Evolutionary conservation across 2,888 invertebrate species (phyloP), one percentile per base, ranked within the genome.

Genomic region (Balanococcus diminutus): DNA sequence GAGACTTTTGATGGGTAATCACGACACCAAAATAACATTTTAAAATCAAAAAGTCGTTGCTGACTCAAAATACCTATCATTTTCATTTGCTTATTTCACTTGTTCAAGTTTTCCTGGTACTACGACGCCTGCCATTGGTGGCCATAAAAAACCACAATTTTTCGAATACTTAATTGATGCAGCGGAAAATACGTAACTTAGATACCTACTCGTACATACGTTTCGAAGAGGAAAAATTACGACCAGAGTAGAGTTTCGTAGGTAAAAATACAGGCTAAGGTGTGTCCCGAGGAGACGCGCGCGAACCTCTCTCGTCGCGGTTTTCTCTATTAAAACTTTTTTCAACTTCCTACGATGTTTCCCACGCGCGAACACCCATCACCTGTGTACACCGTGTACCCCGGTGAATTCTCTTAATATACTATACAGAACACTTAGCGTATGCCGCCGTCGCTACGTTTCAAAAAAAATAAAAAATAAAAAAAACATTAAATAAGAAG

Each of bases 361-460:
- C 75, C 75, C 75, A 75, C 75, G 75, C 75, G 75, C 75, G 32
- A 75, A 75, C 75, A 75, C 75, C 75, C 75, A 75, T 75, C 75
- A 32, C 31, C 61, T 25, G 25, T 28, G 61, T 67, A 51, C 51
- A 67, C 5, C 61, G 28, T 25, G 22, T 28, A 67, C 61, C 61
- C 28, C 25, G 9, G 19, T 56, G 4, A 28, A 25, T 67, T 67
- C n/a, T 67, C n/a, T 67, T 67, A n/a, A n/a, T n/a, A n/a, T n/a
- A n/a, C n/a, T n/a, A n/a, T n/a, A n/a, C n/a, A 67, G 61, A 67
- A 25, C 61, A 67, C 61, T 67, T 67, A 67, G 28, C 61, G 61
- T 67, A 25, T 14, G 46, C 11, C 14, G 46, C 16, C 46, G 11
- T 14, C 46, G 46, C 36, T 8, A 36, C 36, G 5, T 51, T 51